phyloP scores from a whole-genome alignment of 2,113 vertebrate genomes.

The Myrmophylax atrothorax region DNA sequence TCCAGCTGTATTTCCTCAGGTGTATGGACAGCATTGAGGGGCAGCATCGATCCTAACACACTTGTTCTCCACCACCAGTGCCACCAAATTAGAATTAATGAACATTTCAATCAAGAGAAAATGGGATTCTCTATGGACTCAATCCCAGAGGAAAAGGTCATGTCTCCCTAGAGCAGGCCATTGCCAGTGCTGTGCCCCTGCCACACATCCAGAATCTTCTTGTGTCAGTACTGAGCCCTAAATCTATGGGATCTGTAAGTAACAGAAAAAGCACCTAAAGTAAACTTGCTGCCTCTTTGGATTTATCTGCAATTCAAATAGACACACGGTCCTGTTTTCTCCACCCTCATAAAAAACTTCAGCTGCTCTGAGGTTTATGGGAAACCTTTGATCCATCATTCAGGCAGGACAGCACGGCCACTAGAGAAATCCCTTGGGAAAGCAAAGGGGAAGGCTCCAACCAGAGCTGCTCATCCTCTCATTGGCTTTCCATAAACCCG shows the following conservation, averaged over 20 bases:
- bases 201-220: not conserved
- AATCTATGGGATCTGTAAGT: not conserved
- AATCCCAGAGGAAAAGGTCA: not conserved
- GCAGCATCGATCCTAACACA: fast-evolving
- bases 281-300: not conserved
- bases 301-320: not conserved
- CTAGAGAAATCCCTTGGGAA: not conserved
- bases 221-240: fast-evolving
- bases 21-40: fast-evolving
- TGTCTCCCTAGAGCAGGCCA: not conserved
- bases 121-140: not conserved
- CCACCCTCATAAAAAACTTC: not conserved
- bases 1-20: not conserved
- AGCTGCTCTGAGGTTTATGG: not conserved
- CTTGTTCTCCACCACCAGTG: not conserved
- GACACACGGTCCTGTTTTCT: not conserved
- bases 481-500: not conserved
- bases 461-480: not conserved
- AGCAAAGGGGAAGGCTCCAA: not conserved
- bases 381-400: not conserved
- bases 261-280: not conserved
- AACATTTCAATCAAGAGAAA: fast-evolving
- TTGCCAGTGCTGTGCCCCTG: not conserved
- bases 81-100: not conserved
- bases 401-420: not conserved